A percentile compares a stretch with the other conserved stretches of the same genome.
Evolutionary conservation across 2,113 vertebrate species (phyloP).

Genomic region (Speoplatyrhinus poulsoni): DNA sequence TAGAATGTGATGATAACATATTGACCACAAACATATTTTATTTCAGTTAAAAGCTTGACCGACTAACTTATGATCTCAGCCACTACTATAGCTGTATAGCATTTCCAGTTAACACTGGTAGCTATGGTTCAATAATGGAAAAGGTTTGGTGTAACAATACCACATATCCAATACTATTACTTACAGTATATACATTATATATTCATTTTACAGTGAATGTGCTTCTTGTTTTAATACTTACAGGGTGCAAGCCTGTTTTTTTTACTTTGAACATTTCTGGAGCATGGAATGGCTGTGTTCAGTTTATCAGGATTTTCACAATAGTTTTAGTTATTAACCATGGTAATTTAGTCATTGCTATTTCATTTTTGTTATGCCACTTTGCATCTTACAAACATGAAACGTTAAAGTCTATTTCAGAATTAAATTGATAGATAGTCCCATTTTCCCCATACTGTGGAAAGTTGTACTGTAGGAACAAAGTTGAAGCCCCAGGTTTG

Average conservation of each 20-base stretch:
- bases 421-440: slow-evolving; percentile 31
- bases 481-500: slow-evolving; percentile 48
- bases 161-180: no score
- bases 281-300: background rate
- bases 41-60: no score
- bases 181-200: no score
- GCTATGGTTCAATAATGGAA: background rate
- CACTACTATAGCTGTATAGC: slow-evolving; percentile 25
- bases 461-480: slow-evolving; percentile 22
- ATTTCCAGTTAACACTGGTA: slow-evolving; percentile 25
- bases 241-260: no score
- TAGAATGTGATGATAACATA: no score
- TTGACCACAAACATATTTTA: no score
- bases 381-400: slow-evolving; percentile 31
- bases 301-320: background rate
- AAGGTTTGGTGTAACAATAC: no score
- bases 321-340: slow-evolving; percentile 15
- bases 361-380: slow-evolving; percentile 12
- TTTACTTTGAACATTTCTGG: background rate
- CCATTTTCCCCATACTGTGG: slow-evolving; percentile 5
- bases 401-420: background rate
- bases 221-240: no score
- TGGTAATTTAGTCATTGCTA: background rate
- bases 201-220: no score
- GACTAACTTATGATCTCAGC: slow-evolving; percentile 42